Base-by-base conservation (phyloP, 2,888 invertebrate species). In the Panorpa germanica region DNA sequence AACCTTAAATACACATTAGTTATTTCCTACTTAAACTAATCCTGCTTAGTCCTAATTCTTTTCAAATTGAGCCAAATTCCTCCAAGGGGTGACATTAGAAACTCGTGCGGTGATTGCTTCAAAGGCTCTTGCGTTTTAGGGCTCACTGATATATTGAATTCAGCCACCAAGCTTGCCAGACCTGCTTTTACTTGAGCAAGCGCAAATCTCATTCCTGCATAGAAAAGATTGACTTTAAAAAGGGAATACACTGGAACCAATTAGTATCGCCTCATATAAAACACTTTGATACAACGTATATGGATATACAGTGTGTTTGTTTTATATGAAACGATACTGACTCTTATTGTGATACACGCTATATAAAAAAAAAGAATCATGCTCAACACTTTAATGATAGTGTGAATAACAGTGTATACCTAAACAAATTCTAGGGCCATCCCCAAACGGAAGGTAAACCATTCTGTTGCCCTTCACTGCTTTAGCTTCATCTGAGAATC, bases 401-500 rank as follows among this genome's bases (percentile, higher is more conserved):
- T n/a, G n/a, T n/a, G n/a, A n/a, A n/a, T 14, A 17, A 19, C n/a
- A 11, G 9, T 12, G 13, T 30, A 34, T 38, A 52, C 55, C 55
- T 22, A 53, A 40, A 38, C 55, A 55, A 28, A 45, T 46, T 21
- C 53, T 42, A 4, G 55, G 55, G 8, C 56, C 56, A 29, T 50
- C 48, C 7, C 55, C 53, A 32, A 55, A 56, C 2, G 55, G 54
- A 29, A 53, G 35, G 34, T 46, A 53, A 2, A 45, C 41, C 12
- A 44, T 45, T 21, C 41, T 41, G 15, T 40, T 42, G 11, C 41
- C 41, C 12, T 40, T 40, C 2, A n/a, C n/a, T n/a, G 36, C 38
- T 12, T 41, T 42, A 5, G 40, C 44, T 29, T 57, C 53, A 4
- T 50, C 47, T 11, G 39, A 42, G 38, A 63, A 63, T 26, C 63